phyloP scores from a whole-genome alignment of 2,888 invertebrate genomes.

The Drosophila incognita region DNA sequence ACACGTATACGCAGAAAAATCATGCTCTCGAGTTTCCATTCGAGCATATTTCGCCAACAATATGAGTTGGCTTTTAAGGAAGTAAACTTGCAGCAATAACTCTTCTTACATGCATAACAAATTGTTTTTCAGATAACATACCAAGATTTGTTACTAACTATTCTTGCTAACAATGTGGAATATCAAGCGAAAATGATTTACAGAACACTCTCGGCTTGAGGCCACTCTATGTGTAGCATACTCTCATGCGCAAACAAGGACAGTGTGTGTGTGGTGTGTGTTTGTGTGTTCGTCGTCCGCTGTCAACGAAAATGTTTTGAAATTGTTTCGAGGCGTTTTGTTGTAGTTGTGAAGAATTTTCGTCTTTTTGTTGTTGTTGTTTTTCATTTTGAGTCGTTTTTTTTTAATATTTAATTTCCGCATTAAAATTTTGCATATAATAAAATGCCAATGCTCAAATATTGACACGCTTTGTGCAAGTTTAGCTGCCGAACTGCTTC shows the following conservation, averaged over 20 bases:
- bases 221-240: conserved; percentile 58
- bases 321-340: conserved; percentile 62
- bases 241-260: conserved; percentile 62
- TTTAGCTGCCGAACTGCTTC: conserved; percentile 13
- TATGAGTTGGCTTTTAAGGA: background rate
- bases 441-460: conserved; percentile 55
- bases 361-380: conserved; percentile 1
- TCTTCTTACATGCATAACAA: background rate
- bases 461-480: conserved; percentile 46
- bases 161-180: background rate
- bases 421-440: conserved; percentile 56
- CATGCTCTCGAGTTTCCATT: background rate
- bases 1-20: background rate
- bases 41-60: conserved; percentile 4
- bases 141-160: background rate
- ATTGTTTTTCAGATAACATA: background rate
- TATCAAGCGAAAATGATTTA: conserved; percentile 6
- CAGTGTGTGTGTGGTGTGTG: conserved; percentile 24
- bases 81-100: background rate
- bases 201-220: conserved; percentile 43
- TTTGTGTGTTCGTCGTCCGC: conserved; percentile 36
- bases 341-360: conserved; percentile 2
- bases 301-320: conserved; percentile 76
- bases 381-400: conserved; percentile 31
- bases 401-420: conserved; percentile 75